phyloP scores from a whole-genome alignment of 92 coral and sea anemone species.

The Palythoa heliodiscus region DNA sequence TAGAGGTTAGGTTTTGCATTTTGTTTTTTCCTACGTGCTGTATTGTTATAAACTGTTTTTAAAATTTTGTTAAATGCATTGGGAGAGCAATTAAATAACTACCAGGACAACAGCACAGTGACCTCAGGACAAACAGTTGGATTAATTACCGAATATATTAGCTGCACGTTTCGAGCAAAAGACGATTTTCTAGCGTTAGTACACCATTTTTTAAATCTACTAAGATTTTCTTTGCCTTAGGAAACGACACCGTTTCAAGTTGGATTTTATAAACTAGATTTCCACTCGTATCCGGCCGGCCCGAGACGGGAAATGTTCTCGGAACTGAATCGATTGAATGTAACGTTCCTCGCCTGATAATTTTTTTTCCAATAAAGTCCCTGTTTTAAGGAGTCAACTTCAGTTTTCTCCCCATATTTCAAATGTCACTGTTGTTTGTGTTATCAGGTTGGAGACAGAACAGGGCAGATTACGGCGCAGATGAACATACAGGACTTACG shows the following conservation, averaged over 20 bases:
- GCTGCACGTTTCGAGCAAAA: neutral
- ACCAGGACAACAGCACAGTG: no score
- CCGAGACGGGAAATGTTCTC: neutral
- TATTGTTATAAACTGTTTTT: no score
- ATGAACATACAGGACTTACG: constrained; percentile 94
- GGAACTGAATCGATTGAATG: neutral
- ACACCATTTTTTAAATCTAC: neutral
- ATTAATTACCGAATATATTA: neutral
- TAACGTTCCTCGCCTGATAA: neutral
- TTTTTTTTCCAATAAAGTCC: neutral
- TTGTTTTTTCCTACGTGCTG: no score
- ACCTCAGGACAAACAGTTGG: no score
- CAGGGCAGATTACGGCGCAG: constrained; percentile 98
- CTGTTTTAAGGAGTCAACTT: neutral
- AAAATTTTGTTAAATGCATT: no score
- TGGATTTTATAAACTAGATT: no score
- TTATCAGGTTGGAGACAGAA: constrained; percentile 92
- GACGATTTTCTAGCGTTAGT: neutral
- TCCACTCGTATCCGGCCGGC: neutral
- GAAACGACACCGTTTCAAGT: neutral
- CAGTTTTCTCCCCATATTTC: neutral
- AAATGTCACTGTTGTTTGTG: neutral
- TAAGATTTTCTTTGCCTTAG: no score
- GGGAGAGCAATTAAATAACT: no score
- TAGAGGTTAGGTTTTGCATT: no score